Conservation (phyloP, 2,113 vertebrate species). For the Urocitellus parryii region DNA sequence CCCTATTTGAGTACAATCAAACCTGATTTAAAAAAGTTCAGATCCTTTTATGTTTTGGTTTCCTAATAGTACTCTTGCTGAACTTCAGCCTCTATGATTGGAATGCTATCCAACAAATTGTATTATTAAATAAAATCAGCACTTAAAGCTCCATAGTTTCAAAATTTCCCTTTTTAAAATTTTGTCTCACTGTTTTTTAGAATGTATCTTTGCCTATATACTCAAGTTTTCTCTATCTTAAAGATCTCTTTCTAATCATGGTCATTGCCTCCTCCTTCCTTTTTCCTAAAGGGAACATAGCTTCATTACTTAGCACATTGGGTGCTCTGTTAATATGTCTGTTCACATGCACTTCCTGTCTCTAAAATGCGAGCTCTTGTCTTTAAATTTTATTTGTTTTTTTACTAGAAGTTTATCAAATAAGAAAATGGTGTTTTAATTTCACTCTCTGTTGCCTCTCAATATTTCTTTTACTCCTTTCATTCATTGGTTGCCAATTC, state of each 20-base stretch:
- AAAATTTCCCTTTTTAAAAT: background rate
- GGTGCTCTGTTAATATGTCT: background rate
- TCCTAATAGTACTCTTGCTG: background rate
- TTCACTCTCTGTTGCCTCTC: background rate
- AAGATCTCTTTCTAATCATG: background rate
- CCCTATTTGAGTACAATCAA: background rate
- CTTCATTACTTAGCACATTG: too few relatives aligned
- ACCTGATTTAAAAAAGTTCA: background rate
- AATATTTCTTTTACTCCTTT: background rate
- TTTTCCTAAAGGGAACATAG: background rate
- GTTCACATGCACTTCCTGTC: background rate
- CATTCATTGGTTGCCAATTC: background rate
- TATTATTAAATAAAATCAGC: background rate
- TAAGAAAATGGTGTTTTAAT: background rate
- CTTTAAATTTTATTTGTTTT: background rate
- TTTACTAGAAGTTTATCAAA: background rate
- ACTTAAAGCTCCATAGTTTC: background rate
- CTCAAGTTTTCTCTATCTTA: background rate
- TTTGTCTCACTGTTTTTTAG: background rate
- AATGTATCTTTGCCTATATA: background rate
- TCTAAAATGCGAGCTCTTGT: background rate
- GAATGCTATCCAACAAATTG: background rate
- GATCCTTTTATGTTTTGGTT: background rate
- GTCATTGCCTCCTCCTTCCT: background rate
- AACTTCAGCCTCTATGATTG: background rate